Base-by-base conservation (phyloP, 2,797 vertebrate genomes). In the Pseudochirops cupreus region DNA sequence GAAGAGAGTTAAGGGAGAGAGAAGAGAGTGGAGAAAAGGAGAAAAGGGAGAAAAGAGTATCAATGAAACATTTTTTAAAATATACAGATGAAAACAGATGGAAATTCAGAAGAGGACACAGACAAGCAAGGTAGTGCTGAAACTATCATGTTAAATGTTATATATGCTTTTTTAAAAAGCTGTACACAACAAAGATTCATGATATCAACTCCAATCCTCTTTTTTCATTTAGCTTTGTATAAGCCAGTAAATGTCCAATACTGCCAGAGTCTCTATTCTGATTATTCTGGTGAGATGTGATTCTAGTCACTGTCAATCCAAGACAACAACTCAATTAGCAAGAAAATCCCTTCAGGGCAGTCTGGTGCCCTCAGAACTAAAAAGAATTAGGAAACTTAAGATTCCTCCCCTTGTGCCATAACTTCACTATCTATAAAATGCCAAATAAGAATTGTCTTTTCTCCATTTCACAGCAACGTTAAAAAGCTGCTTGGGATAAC, bases 331-430 rank as follows among this genome's bases (percentile, higher is more conserved):
- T 82, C n/a, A 39, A 0, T 4, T 13, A 52, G 16, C 1, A 56
- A 59, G 39, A 39, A 26, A 7, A 0, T 39, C 50, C 82, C 39
- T 11, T 12, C 33, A 24, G 67, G 16, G 7, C 67, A 39, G 67
- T 39, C 67, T 82, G 67, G n/a, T 24, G n/a, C 16, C 33, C 62
- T 74, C 14, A 93, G 92, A 56, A 54, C 12, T 3, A 13, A 28
- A 18, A 1, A 56, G 28, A 16, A 90, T 57, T 5, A 16, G 50
- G 67, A 58, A 24, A 7, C 33, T 5, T 5, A 39, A 28, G 33
- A 29, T 0, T 0, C 4, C 0, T 9, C 46, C 4, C 58, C 1
- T 62, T 46, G 21, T 16, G 1, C 90, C 31, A 0, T 1, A 28
- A 2, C 33, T 50, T 16, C 57, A 12, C 5, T 0, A 3, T 31